Percentiles rank a stretch among this genome's conserved stretches.
Evolutionary conservation across 2,113 vertebrate species (phyloP).

Genomic region (Phasianus colchicus): DNA sequence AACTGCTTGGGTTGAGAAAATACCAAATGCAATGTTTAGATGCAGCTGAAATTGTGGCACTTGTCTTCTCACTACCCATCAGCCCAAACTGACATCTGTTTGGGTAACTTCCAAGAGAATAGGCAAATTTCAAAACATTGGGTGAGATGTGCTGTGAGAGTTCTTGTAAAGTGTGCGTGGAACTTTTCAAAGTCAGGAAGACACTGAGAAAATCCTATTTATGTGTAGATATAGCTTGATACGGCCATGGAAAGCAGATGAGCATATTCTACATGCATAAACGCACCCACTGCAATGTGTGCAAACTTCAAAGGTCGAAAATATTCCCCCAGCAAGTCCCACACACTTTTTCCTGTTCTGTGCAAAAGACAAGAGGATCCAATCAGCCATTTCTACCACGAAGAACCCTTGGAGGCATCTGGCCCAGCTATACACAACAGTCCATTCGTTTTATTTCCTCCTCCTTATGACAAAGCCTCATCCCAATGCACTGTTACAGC

Average conservation of each 20-base stretch:
- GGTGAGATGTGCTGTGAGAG: background rate
- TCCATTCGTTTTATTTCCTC: background rate
- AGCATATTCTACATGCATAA: background rate
- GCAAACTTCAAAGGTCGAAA: background rate
- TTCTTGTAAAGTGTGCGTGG: background rate
- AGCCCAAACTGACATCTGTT: background rate
- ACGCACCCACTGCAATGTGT: accelerated
- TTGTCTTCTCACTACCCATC: background rate
- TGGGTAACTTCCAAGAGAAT: background rate
- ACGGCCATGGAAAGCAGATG: background rate
- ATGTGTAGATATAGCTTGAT: background rate
- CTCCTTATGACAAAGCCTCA: background rate
- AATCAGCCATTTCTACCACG: background rate
- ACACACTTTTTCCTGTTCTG: background rate
- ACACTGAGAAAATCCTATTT: background rate
- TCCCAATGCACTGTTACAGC: background rate
- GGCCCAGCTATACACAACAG: background rate
- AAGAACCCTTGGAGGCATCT: background rate
- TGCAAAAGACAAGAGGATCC: background rate
- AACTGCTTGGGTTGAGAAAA: background rate
- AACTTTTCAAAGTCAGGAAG: background rate
- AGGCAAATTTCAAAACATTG: background rate
- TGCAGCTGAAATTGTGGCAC: background rate
- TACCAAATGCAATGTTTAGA: background rate
- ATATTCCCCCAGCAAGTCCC: background rate